Conservation (phyloP, 2,113 vertebrate genomes). For the Ctenodactylus gundi region DNA sequence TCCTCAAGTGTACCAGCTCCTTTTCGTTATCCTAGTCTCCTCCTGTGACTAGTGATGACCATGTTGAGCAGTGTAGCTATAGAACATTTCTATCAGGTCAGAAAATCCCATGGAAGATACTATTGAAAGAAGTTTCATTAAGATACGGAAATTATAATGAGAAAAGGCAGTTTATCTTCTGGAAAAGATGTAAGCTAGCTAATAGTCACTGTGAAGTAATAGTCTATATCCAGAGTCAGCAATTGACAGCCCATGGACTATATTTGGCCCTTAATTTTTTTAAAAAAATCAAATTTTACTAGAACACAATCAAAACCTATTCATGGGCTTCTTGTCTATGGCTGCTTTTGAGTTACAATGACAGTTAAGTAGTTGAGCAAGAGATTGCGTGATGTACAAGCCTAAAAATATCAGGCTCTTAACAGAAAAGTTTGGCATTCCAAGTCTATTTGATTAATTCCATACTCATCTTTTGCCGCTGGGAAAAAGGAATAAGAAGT, state of each 20-base stretch:
- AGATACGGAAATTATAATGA: background rate
- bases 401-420: background rate
- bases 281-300: background rate
- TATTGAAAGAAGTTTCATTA: background rate
- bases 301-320: background rate
- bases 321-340: background rate
- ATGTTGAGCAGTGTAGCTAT: background rate
- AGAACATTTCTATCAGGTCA: background rate
- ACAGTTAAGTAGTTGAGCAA: background rate
- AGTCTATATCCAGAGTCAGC: background rate
- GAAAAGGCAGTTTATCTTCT: background rate
- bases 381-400: background rate
- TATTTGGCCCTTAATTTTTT: background rate
- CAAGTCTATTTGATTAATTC: background rate
- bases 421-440: background rate
- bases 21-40: background rate
- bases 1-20: background rate
- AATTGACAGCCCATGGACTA: background rate
- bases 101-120: background rate
- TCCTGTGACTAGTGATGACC: background rate
- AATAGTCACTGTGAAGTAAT: background rate
- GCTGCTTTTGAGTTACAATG: background rate
- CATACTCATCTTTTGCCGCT: background rate
- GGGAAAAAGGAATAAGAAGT: background rate
- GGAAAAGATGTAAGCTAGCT: background rate